A percentile compares a stretch with the other conserved stretches of the same genome.
Conservation (phyloP, 2,797 vertebrate genomes). For the Channallabes apus region DNA sequence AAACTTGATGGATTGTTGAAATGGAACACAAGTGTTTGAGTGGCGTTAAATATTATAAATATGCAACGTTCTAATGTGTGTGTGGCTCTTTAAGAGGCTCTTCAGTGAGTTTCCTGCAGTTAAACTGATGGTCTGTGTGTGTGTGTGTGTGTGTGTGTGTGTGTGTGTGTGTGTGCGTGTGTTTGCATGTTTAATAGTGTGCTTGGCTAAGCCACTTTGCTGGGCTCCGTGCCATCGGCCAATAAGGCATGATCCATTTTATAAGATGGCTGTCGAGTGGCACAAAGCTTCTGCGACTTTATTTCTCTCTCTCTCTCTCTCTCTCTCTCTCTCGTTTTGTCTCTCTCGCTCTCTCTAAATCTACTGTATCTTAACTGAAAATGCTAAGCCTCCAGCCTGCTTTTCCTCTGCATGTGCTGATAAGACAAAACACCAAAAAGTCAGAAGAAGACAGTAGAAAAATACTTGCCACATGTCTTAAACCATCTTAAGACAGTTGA, state of each 20-base stretch:
- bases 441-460: background rate
- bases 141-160: constrained; percentile 10
- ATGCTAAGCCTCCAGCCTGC: background rate
- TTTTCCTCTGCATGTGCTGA: background rate
- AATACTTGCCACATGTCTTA: background rate
- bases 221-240: constrained; percentile 60
- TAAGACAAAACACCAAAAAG: constrained; percentile 8
- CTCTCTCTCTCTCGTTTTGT: background rate
- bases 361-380: constrained; percentile 13
- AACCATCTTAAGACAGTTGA: background rate
- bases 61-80: background rate
- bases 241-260: constrained; percentile 63
- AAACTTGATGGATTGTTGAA: background rate
- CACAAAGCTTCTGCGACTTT: constrained; percentile 58
- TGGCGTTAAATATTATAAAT: background rate
- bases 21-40: background rate
- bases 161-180: constrained; percentile 2
- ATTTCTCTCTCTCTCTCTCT: background rate
- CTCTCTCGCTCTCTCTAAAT: background rate
- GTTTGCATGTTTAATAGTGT: constrained; percentile 23
- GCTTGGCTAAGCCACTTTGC: constrained; percentile 70
- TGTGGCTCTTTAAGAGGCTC: background rate
- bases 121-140: constrained; percentile 1
- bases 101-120: background rate
- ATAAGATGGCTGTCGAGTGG: constrained; percentile 57